Evolutionary conservation across 2,888 invertebrate genomes (phyloP).

Genomic region (Lomographa bimaculata): DNA sequence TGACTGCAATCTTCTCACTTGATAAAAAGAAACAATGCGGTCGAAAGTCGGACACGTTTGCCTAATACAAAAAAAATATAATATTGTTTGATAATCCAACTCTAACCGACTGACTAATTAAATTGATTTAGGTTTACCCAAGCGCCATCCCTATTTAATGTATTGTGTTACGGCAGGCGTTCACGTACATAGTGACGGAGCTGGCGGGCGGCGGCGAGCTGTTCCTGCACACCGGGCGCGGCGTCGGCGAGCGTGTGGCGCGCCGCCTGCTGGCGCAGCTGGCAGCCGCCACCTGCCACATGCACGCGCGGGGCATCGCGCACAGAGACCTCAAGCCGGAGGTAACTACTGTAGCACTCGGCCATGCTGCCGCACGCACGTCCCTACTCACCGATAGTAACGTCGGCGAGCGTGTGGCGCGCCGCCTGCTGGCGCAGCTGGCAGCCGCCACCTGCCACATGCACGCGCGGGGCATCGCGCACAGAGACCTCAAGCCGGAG

Average conservation of each 20-base stretch:
- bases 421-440: conserved; percentile 91
- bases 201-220: conserved; percentile 93
- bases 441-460: conserved; percentile 93
- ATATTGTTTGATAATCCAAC: too few species aligned
- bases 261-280: conserved; percentile 92
- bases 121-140: too few species aligned
- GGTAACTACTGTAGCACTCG: conserved; percentile 64
- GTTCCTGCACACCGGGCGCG: conserved; percentile 71
- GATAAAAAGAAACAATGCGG: too few species aligned
- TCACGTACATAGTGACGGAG: conserved; percentile 96
- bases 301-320: conserved; percentile 93
- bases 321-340: conserved; percentile 98
- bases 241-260: conserved; percentile 91
- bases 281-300: conserved; percentile 91
- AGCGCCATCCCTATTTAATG: too few species aligned
- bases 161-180: too few species aligned
- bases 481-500: conserved; percentile 97
- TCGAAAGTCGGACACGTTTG: too few species aligned
- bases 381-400: too few species aligned
- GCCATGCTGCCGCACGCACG: too few species aligned
- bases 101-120: too few species aligned
- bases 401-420: conserved; percentile 92
- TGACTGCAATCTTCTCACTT: too few species aligned
- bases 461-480: conserved; percentile 93
- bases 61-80: too few species aligned